These are phyloP conservation scores for Xiphias gladius DNA, from an alignment of 2,113 vertebrate genomes.

Conservation along the genomic window DNA sequence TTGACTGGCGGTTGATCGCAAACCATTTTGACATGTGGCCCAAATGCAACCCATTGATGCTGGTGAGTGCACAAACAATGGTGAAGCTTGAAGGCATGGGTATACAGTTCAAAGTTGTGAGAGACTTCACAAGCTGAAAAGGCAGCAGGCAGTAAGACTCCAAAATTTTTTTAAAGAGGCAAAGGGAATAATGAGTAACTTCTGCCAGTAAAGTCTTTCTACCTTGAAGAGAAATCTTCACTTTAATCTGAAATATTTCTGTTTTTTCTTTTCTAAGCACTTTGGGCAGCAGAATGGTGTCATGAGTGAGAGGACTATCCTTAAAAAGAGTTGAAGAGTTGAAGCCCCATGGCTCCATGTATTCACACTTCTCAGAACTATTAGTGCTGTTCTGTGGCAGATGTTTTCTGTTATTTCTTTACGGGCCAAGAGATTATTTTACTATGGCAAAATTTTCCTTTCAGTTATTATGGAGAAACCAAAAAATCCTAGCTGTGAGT, in stretches of 20 bases:
- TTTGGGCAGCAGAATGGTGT: slow-evolving; percentile 34
- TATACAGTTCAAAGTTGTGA: slow-evolving; percentile 54
- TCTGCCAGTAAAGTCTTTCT: slow-evolving; percentile 49
- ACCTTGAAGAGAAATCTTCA: slow-evolving; percentile 47
- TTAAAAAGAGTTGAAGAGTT: slow-evolving; percentile 26
- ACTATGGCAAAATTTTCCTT: slow-evolving; percentile 2
- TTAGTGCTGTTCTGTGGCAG: neutral
- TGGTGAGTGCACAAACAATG: slow-evolving; percentile 40
- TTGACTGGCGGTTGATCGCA: slow-evolving; percentile 47
- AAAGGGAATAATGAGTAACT: slow-evolving; percentile 57
- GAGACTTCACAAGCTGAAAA: slow-evolving; percentile 53
- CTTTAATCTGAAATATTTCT: slow-evolving; percentile 43
- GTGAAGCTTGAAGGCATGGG: slow-evolving; percentile 29
- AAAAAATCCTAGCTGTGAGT: neutral
- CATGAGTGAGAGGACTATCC: slow-evolving; percentile 13
- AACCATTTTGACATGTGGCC: slow-evolving; percentile 53
- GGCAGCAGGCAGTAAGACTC: slow-evolving; percentile 44
- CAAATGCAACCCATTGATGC: slow-evolving; percentile 54
- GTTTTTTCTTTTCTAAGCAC: slow-evolving; percentile 15
- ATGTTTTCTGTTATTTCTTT: slow-evolving; percentile 12
- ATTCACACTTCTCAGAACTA: slow-evolving; percentile 9
- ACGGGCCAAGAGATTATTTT: slow-evolving; percentile 36
- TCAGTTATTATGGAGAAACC: slow-evolving; percentile 12
- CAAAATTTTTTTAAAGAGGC: slow-evolving; percentile 47
- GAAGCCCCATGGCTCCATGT: slow-evolving; percentile 30